These are phyloP conservation scores for Channa argus DNA, from an alignment of 2,113 vertebrate genomes.

Conservation along the genomic window DNA sequence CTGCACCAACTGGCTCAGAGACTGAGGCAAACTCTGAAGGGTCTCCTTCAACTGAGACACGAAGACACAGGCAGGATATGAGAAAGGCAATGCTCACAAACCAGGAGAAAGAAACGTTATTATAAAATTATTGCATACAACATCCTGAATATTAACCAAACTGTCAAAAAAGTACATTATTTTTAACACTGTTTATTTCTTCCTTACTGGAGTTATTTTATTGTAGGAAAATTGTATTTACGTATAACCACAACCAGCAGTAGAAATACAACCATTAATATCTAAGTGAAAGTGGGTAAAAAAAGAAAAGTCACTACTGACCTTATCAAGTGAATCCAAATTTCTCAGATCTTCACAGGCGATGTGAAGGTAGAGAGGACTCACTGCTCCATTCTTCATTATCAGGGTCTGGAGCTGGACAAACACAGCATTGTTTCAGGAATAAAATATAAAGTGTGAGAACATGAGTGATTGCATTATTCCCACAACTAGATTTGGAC, in stretches of 20 bases:
- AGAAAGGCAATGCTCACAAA: no score
- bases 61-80: not conserved
- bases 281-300: not conserved
- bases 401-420: conserved; percentile 86
- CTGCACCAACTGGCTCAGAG: conserved; percentile 83
- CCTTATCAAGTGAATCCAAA: conserved; percentile 89
- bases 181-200: no score
- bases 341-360: conserved; percentile 89
- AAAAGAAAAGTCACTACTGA: conserved; percentile 35
- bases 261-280: not conserved
- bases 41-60: conserved; percentile 78
- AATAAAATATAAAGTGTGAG: no score
- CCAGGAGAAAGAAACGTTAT: no score
- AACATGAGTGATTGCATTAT: no score
- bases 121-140: no score
- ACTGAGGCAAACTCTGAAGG: conserved; percentile 83
- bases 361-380: conserved; percentile 87
- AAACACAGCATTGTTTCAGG: conserved; percentile 2
- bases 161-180: no score
- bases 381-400: conserved; percentile 87
- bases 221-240: no score
- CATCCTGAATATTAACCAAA: no score
- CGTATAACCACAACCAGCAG: no score
- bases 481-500: no score
- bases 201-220: no score